Percentiles rank a stretch among this genome's conserved stretches.
These are phyloP conservation scores for Istiophorus platypterus DNA, from an alignment of 2,113 vertebrate species.

Conservation along the genomic window DNA sequence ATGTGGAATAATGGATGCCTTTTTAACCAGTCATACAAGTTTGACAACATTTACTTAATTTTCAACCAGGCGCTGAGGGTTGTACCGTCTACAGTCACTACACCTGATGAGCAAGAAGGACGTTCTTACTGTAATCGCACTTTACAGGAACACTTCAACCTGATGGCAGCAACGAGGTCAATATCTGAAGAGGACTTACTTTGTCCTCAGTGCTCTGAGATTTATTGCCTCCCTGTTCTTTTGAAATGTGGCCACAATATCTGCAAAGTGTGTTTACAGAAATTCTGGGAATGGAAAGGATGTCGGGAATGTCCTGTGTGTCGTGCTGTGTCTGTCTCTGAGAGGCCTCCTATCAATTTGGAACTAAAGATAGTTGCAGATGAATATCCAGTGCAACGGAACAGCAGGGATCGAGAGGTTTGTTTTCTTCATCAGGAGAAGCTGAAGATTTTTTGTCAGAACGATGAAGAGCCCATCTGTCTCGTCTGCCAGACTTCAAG, in stretches of 20 bases:
- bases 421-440: slow-evolving; percentile 72
- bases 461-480: slow-evolving; percentile 75
- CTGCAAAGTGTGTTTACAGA: slow-evolving; percentile 71
- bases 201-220: slow-evolving; percentile 72
- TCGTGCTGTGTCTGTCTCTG: slow-evolving; percentile 19
- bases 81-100: not conserved
- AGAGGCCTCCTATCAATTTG: slow-evolving; percentile 78
- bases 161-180: slow-evolving; percentile 24
- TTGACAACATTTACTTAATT: slow-evolving; percentile 30
- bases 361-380: slow-evolving; percentile 72
- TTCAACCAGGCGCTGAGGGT: not conserved
- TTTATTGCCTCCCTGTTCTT: slow-evolving; percentile 61
- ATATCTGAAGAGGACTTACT: slow-evolving; percentile 51
- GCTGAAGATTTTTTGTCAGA: slow-evolving; percentile 75
- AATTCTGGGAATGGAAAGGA: slow-evolving; percentile 75
- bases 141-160: not conserved
- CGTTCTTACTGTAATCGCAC: not conserved
- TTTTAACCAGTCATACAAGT: slow-evolving; percentile 68
- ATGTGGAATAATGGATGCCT: no score
- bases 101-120: slow-evolving; percentile 16
- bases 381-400: slow-evolving; percentile 30
- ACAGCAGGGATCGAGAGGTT: not conserved
- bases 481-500: slow-evolving; percentile 69
- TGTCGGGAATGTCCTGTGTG: slow-evolving; percentile 75
- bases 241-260: slow-evolving; percentile 76